Evolutionary conservation across 2,888 invertebrate species (phyloP).

Genomic region (Malachius bipustulatus): DNA sequence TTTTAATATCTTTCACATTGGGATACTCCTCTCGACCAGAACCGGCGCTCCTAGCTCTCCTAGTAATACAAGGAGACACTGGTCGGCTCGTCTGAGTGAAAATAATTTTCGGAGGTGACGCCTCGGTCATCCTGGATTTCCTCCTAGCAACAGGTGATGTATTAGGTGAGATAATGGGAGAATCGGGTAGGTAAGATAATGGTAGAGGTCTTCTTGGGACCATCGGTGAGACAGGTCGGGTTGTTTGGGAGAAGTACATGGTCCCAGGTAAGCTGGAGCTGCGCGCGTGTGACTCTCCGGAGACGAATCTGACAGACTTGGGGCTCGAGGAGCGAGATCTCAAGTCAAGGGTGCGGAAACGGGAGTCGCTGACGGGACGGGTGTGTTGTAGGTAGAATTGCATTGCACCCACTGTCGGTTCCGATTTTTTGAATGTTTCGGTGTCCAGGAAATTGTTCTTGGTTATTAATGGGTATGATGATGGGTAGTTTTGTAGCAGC

Average conservation of each 20-base stretch:
- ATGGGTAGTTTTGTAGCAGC: constrained; percentile 44
- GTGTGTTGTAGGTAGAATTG: constrained; percentile 56
- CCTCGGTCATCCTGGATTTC: background rate
- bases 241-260: constrained; percentile 39
- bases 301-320: constrained; percentile 45
- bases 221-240: constrained; percentile 36
- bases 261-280: constrained; percentile 42
- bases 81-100: constrained; percentile 40
- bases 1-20: background rate
- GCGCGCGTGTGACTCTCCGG: constrained; percentile 24
- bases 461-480: constrained; percentile 32
- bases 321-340: constrained; percentile 46
- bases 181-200: background rate
- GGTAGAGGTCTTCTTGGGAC: constrained; percentile 23
- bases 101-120: constrained; percentile 43
- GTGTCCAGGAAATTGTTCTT: constrained; percentile 50
- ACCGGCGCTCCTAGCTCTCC: constrained; percentile 19
- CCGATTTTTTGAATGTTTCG: constrained; percentile 39
- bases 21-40: constrained; percentile 12
- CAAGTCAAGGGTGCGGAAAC: constrained; percentile 55
- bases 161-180: background rate
- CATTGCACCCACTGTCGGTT: constrained; percentile 45
- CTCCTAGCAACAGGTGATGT: constrained; percentile 4
- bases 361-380: constrained; percentile 59
- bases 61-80: constrained; percentile 34